Conservation (phyloP, 2,113 vertebrate species). For the Jaculus jaculus region DNA sequence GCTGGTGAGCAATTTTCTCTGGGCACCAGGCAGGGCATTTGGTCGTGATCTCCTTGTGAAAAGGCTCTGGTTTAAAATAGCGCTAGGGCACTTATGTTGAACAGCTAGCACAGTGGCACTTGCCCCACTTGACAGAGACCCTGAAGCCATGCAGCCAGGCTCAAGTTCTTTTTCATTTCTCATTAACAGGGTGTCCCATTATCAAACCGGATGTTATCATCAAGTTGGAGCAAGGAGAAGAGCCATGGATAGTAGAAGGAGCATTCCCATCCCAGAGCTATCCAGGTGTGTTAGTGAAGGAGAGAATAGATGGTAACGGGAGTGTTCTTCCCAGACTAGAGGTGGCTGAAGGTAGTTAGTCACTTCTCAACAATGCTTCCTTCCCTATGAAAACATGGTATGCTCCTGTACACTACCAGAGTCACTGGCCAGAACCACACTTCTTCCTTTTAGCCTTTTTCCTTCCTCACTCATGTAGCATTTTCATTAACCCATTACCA, state of each 20-base stretch:
- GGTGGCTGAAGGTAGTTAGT: neutral
- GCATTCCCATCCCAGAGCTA: conserved; percentile 46
- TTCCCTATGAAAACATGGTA: neutral
- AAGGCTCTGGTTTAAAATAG: neutral
- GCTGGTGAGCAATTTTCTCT: neutral
- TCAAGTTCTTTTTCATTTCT: conserved; percentile 67
- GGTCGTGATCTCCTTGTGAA: neutral
- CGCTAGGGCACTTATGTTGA: neutral
- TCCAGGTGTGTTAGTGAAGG: conserved; percentile 71
- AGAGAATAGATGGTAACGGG: conserved; percentile 6
- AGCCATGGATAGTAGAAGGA: conserved; percentile 73
- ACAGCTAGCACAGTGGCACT: fast-evolving
- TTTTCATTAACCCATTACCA: neutral
- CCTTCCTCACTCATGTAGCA: neutral
- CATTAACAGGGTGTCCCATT: conserved; percentile 69
- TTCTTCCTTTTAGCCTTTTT: neutral
- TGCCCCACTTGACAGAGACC: neutral
- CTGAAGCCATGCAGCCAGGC: neutral
- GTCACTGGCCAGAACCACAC: neutral
- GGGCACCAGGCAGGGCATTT: conserved; percentile 3
- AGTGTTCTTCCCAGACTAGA: neutral
- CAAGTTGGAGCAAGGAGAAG: conserved; percentile 80
- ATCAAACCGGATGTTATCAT: conserved; percentile 78
- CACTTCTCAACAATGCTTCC: neutral
- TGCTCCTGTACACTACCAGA: neutral